Evolutionary conservation across 2,797 vertebrate species (phyloP).

Genomic region (Phalloptychus januarius): DNA sequence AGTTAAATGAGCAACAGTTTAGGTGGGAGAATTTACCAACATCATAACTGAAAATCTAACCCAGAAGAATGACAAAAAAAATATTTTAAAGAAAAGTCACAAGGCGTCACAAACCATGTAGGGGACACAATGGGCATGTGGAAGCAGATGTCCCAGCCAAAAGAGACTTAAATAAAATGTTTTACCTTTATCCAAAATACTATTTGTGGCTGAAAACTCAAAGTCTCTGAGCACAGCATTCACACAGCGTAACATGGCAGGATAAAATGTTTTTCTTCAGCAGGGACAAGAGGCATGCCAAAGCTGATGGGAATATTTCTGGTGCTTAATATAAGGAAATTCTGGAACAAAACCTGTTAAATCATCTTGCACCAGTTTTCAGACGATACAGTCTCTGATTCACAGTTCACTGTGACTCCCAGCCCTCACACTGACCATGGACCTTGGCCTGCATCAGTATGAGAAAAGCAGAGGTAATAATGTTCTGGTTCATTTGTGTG

Average conservation of each 20-base stretch:
- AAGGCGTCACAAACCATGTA: background rate
- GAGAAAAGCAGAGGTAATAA: background rate
- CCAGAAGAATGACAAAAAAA: background rate
- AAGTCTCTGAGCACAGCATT: background rate
- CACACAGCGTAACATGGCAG: background rate
- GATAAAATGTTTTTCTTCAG: background rate
- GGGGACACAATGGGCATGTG: background rate
- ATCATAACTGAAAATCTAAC: background rate
- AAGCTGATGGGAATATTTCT: background rate
- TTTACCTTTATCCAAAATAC: background rate
- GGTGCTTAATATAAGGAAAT: background rate
- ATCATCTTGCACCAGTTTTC: background rate
- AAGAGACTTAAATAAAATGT: no score
- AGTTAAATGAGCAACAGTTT: background rate
- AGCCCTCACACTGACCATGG: background rate
- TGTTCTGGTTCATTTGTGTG: background rate
- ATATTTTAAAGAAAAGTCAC: background rate
- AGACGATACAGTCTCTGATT: conserved; percentile 2
- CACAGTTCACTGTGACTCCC: background rate
- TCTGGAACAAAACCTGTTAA: background rate
- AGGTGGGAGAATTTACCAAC: background rate
- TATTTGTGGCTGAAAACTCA: background rate
- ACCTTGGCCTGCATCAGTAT: background rate
- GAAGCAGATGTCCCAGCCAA: background rate
- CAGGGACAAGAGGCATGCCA: background rate